A percentile compares a stretch with the other conserved stretches of the same genome.
These are phyloP conservation scores for Crotophaga sulcirostris DNA, from an alignment of 2,113 vertebrate species.

Conservation along the genomic window DNA sequence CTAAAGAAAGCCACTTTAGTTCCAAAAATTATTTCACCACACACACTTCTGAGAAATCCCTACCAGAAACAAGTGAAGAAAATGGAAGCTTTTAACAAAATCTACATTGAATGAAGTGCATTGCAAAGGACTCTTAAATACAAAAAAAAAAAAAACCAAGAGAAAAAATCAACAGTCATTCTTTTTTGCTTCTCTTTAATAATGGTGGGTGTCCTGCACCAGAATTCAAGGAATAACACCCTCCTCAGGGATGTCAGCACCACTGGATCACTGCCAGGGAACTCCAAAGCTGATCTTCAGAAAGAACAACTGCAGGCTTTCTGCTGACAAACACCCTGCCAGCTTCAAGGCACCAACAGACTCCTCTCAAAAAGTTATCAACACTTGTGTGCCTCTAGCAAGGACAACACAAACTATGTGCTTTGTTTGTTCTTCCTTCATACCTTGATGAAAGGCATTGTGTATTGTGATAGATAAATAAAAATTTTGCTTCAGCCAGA, in stretches of 20 bases:
- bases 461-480: too few species aligned
- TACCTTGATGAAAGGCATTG: neutral
- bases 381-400: neutral
- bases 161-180: neutral
- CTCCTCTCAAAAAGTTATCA: neutral
- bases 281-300: neutral
- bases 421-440: neutral
- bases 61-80: neutral
- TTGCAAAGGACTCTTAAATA: neutral
- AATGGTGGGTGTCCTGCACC: neutral
- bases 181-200: neutral
- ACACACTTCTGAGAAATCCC: neutral
- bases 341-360: neutral
- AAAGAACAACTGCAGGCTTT: neutral
- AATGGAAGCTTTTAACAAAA: neutral
- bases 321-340: neutral
- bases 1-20: neutral
- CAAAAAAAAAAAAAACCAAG: neutral
- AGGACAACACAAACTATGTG: neutral
- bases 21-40: neutral
- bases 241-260: neutral
- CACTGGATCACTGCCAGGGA: neutral
- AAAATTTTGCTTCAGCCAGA: too few species aligned
- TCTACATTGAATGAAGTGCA: neutral
- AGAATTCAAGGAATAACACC: neutral